Base-by-base conservation (phyloP, 2,113 vertebrate species). In the Lagenorhynchus albirostris region DNA sequence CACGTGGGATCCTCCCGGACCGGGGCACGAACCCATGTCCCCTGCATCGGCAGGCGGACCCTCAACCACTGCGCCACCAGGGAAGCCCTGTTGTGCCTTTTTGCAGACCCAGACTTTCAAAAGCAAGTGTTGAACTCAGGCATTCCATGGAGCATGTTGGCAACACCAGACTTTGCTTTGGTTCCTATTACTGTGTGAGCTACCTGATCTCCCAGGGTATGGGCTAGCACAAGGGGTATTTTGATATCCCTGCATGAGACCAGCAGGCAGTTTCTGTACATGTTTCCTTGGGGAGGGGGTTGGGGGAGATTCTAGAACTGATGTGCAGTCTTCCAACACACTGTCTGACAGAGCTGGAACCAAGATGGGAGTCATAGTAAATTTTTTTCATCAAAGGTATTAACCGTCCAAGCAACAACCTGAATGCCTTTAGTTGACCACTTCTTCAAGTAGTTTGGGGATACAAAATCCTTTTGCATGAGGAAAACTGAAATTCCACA, bases 281-380 rank as follows among this genome's bases (percentile, higher is more conserved):
- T 15, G 11, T 60, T 62, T 92, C 68, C 36, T 87, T 33, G 47
- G 6, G 5, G 13, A 17, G 60, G 91, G 41, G 33, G 2, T 21
- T 18, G 55, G n/a, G 23, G 18, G 1, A 25, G 4, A 8, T 53
- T 50, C 96, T 98, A 99, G 98, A 99, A 99, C 62, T 99, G 99
- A 99, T 0, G 99, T 98, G 76, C 99, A 99, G 98, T 99, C 99
- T 89, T 99, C 99, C 93, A 99, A 36, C 73, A 99, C 95, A 98
- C 99, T 99, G 98, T 99, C 99, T 99, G 97, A 99, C 99, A 98
- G 99, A 99, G 98, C 97, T 99, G 98, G 98, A 98, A 26, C 98
- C 95, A 60, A 99, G 99, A 89, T 99, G 14, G 0, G 98, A 98
- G 94, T 99, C 98, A 0, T 99, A 99, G 97, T 99, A 99, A n/a